Conservation (phyloP, 2,113 vertebrate genomes). For the Gasterosteus aculeatus region DNA sequence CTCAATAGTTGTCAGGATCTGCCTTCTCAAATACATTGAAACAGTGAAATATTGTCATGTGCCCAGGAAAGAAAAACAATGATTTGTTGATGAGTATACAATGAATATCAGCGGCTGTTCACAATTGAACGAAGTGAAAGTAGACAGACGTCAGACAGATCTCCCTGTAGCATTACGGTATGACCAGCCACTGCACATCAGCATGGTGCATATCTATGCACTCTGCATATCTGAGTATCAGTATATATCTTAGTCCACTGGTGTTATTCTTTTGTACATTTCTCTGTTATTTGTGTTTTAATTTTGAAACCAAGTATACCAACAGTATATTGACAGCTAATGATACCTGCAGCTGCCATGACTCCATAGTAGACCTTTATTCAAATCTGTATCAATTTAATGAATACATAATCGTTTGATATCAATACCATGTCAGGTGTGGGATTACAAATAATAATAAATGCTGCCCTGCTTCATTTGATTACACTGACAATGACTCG, state of each 20-base stretch:
- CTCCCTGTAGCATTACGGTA: background rate
- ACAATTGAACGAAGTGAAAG: background rate
- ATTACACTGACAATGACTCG: slow-evolving; percentile 35
- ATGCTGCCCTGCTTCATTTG: slow-evolving; percentile 5
- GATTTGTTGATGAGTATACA: background rate
- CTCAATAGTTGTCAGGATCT: background rate
- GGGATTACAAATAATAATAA: slow-evolving; percentile 14
- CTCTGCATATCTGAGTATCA: slow-evolving; percentile 15
- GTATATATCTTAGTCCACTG: slow-evolving; percentile 35
- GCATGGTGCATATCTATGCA: slow-evolving; percentile 12
- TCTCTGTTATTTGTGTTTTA: slow-evolving; percentile 5
- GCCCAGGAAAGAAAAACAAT: background rate
- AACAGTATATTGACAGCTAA: slow-evolving; percentile 16
- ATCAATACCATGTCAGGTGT: background rate
- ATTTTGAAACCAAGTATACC: slow-evolving; percentile 38
- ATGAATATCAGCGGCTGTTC: background rate
- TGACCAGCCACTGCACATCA: background rate
- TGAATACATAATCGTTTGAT: no score
- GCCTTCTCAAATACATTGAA: background rate
- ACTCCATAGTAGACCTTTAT: slow-evolving; percentile 17
- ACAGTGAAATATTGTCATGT: background rate
- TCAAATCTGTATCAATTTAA: background rate
- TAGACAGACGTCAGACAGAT: background rate
- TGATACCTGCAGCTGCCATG: background rate
- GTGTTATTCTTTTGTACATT: slow-evolving; percentile 14